Conservation (phyloP, 2,113 vertebrate genomes). For the Rhynchomys soricoides region DNA sequence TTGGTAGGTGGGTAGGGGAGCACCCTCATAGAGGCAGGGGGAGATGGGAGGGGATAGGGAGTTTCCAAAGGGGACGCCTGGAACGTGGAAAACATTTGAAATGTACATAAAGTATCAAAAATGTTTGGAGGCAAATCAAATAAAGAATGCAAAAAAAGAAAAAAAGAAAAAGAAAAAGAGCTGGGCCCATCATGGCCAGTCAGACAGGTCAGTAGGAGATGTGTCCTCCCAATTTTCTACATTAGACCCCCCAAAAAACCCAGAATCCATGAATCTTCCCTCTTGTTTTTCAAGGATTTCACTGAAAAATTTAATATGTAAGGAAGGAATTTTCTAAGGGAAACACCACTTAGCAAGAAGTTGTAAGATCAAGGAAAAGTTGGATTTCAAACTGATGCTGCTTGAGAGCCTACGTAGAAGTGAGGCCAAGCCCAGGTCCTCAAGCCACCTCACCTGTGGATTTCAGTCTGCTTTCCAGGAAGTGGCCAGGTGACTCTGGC, state of each 20-base stretch:
- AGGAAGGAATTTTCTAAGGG: not conserved
- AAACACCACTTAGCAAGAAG: not conserved
- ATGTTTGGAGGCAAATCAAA: too few species aligned
- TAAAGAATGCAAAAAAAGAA: too few species aligned
- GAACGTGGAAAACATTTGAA: too few species aligned
- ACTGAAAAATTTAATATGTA: not conserved
- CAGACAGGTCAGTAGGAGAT: not conserved
- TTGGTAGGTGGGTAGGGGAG: too few species aligned
- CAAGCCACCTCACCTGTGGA: too few species aligned
- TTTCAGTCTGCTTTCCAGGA: not conserved
- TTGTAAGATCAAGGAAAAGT: not conserved
- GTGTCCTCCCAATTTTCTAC: not conserved
- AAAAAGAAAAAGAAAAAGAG: too few species aligned
- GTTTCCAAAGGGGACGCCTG: too few species aligned
- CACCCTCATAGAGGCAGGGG: too few species aligned
- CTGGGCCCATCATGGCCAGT: not conserved
- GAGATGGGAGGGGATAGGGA: too few species aligned
- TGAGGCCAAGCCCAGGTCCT: fast-evolving
- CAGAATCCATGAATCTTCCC: not conserved
- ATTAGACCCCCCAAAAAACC: not conserved
- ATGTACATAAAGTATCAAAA: too few species aligned
- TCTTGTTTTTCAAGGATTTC: not conserved
- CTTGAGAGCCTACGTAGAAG: fast-evolving
- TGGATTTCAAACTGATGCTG: not conserved
- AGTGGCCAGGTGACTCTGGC: not conserved